Evolutionary conservation across 1,140 invertebrate genomes (phyloP).

Genomic region (Laupala kohalensis): DNA sequence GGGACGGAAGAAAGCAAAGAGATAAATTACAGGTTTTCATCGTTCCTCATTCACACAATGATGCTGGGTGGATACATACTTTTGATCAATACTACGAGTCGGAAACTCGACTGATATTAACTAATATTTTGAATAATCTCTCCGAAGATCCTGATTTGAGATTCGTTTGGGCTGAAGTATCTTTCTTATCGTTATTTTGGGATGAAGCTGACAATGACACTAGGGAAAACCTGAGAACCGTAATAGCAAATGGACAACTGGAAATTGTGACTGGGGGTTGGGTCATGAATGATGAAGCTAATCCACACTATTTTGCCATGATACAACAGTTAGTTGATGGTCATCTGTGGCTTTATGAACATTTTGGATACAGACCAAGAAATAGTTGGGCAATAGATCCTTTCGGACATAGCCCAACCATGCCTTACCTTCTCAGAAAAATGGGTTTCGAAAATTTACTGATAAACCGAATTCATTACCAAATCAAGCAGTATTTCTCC

Average conservation of each 20-base stretch:
- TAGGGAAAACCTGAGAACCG: constrained; percentile 53
- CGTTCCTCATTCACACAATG: constrained; percentile 94
- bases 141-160: constrained; percentile 62
- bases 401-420: constrained; percentile 79
- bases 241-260: constrained; percentile 49
- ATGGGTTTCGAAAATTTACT: constrained; percentile 76
- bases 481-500: constrained; percentile 84
- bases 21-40: constrained; percentile 87
- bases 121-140: constrained; percentile 78
- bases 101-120: constrained; percentile 79
- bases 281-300: constrained; percentile 98
- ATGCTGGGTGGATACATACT: constrained; percentile 95
- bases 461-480: constrained; percentile 91
- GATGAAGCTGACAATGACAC: constrained; percentile 54
- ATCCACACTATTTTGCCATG: constrained; percentile 80
- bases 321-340: constrained; percentile 84
- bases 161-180: constrained; percentile 97
- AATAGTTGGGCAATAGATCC: constrained; percentile 92
- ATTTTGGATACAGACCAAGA: constrained; percentile 62
- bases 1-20: constrained; percentile 57
- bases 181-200: constrained; percentile 90
- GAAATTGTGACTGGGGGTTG: constrained; percentile 93
- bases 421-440: constrained; percentile 76
- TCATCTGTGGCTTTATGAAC: constrained; percentile 81
- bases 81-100: constrained; percentile 85